Evolutionary conservation across 2,888 invertebrate genomes (phyloP), one percentile per base, ranked within the genome.

Genomic region (Lasius fuliginosus): DNA sequence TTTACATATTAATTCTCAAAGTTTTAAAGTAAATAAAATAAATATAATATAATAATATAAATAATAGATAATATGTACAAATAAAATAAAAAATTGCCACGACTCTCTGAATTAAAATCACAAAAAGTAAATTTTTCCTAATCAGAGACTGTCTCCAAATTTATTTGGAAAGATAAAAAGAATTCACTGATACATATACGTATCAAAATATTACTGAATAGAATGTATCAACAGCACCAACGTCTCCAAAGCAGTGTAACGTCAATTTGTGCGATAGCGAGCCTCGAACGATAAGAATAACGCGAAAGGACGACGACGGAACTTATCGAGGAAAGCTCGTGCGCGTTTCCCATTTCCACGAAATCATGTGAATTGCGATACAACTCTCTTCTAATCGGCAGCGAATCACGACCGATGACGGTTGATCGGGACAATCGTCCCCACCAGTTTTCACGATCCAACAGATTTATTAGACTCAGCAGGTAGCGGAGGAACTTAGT

Each of bases 401-500:
- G 56, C 23, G 56, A 40, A 77, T 69, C 5, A 58, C 12, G 11
- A 3, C 11, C 42, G 11, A 49, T 15, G 5, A 42, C 42, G 27
- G n/a, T 18, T 77, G 12, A 11, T n/a, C n/a, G 12, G 1, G 11
- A 36, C 15, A 5, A 58, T 42, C 36, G 12, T 27, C 74, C 79
- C 79, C 75, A 60, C 79, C 42, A 69, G 12, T 53, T 69, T 53
- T 49, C 49, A 11, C 18, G 1, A 46, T 46, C 9, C 4, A 4
- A 8, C 58, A 18, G 36, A 60, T 79, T 79, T 81, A 73, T 60
- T 46, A 30, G 18, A 9, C 23, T 2, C 58, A 8, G 23, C 30
- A 18, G 46, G 23, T 79, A 33, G 46, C 12, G 36, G 46, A 58
- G 60, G 1, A 46, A 33, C 58, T 53, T 60, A 81, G 33, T 74